Evolutionary conservation across 2,113 vertebrate genomes (phyloP), one percentile per base, ranked within the genome.

Genomic region (Colinus virginianus): DNA sequence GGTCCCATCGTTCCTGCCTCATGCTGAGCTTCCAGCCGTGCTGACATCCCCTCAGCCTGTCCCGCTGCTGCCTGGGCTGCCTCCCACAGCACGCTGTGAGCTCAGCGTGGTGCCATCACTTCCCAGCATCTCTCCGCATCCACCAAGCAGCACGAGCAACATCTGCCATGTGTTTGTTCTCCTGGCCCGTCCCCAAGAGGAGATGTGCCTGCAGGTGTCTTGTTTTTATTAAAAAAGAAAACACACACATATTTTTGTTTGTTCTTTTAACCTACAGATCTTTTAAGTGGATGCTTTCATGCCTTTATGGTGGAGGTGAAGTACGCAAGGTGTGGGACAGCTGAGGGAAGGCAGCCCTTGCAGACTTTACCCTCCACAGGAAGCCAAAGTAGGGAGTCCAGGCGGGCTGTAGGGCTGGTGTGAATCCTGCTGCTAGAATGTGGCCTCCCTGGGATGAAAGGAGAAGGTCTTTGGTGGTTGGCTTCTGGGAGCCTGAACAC

Each of bases 21-120:
- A 2, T 61, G 74, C n/a, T 1, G 0, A 0, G 8, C 42, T 59
- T 25, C 34, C 59, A 87, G 72, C 62, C 1, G 0, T 55, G 36
- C 43, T 48, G 83, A 48, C 63, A 1, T 94, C 56, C 32, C 61
- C 2, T 0, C 34, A 43, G 88, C 83, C 72, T 75, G 68, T 53
- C 62, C 87, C 61, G 62, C 66, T 70, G 66, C 62, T 68, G 70
- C 55, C 68, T 42, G 78, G 58, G 46, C 76, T 1, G 28, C n/a
- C 82, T 5, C 2, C 17, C 49, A 36, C 67, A 66, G 38, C 40
- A 55, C 76, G 58, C 30, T 0, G 0, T 32, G 67, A 74, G 55
- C 55, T 19, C 55, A 20, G 46, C 2, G 0, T n/a, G 68, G 56
- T 93, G 82, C 68, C 82, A 67, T 22, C 49, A 30, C 22, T 59